Evolutionary conservation across 2,113 vertebrate genomes (phyloP).

Genomic region (Hippoglossus stenolepis): DNA sequence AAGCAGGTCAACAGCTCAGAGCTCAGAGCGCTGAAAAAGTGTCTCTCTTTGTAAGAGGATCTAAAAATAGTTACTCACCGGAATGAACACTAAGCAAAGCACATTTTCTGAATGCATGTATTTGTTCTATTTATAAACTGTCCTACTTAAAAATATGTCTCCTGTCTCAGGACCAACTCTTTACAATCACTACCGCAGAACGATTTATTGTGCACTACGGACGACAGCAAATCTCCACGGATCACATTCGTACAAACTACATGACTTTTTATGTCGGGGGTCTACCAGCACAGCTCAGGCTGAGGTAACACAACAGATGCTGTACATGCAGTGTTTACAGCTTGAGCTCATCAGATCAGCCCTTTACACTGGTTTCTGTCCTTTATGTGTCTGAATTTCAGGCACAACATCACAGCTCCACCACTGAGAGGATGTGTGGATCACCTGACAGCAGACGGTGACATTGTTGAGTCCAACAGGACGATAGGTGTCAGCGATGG

Average conservation of each 20-base stretch:
- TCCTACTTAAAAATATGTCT: not conserved
- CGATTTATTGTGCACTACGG: conserved; percentile 24
- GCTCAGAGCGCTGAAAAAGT: conserved; percentile 45
- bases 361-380: not conserved
- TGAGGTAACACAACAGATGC: conserved; percentile 80
- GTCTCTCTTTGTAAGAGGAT: conserved; percentile 67
- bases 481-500: conserved; percentile 85
- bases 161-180: conserved; percentile 22
- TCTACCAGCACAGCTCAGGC: conserved; percentile 82
- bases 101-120: not conserved
- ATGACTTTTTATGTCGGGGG: conserved; percentile 88
- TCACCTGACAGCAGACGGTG: conserved; percentile 77
- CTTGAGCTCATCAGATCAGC: not conserved
- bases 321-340: not conserved
- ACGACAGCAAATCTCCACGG: not conserved
- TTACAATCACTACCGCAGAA: conserved; percentile 6
- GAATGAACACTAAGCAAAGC: too few relatives aligned
- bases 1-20: conserved; percentile 18
- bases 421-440: conserved; percentile 89
- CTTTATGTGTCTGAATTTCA: conserved; percentile 53
- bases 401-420: conserved; percentile 87
- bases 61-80: too few relatives aligned
- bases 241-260: conserved; percentile 62
- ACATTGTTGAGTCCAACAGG: conserved; percentile 68
- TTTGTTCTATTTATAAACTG: not conserved